Evolutionary conservation across 2,888 invertebrate genomes (phyloP).

Genomic region (Scrobipalpa atriplicella): DNA sequence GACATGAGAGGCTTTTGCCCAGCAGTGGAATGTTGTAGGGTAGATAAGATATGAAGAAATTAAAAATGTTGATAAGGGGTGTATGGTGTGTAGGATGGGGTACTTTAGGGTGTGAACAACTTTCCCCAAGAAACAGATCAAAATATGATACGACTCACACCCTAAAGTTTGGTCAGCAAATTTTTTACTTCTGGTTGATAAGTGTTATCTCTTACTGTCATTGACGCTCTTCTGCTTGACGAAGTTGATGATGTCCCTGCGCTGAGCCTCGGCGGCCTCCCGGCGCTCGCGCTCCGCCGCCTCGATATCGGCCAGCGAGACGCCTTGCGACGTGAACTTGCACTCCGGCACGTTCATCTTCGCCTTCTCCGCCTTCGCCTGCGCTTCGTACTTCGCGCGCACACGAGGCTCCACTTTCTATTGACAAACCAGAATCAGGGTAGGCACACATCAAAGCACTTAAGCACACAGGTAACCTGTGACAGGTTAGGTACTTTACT

Average conservation of each 20-base stretch:
- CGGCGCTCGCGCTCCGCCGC: conserved; percentile 46
- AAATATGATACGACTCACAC: too few relatives aligned
- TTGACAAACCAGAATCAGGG: too few relatives aligned
- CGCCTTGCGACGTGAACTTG: conserved; percentile 62
- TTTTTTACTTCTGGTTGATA: background rate
- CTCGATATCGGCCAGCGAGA: conserved; percentile 54
- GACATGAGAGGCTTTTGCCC: too few relatives aligned
- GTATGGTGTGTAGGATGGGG: too few relatives aligned
- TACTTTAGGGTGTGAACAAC: too few relatives aligned
- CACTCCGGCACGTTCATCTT: conserved; percentile 42
- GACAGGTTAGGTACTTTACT: too few relatives aligned
- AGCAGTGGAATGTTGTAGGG: too few relatives aligned
- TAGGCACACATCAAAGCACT: too few relatives aligned
- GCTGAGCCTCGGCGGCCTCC: conserved; percentile 54
- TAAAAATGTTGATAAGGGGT: too few relatives aligned
- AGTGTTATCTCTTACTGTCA: conserved; percentile 48
- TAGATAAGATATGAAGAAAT: too few relatives aligned
- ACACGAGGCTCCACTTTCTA: conserved; percentile 37
- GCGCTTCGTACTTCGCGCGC: conserved; percentile 55
- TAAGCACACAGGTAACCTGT: background rate
- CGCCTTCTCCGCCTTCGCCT: conserved; percentile 55
- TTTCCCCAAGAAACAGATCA: too few relatives aligned
- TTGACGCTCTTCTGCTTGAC: conserved; percentile 53
- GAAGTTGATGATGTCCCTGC: conserved; percentile 58
- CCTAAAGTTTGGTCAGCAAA: too few relatives aligned